Base-by-base conservation (phyloP, 1,140 invertebrate genomes). In the Megathymus violae region DNA sequence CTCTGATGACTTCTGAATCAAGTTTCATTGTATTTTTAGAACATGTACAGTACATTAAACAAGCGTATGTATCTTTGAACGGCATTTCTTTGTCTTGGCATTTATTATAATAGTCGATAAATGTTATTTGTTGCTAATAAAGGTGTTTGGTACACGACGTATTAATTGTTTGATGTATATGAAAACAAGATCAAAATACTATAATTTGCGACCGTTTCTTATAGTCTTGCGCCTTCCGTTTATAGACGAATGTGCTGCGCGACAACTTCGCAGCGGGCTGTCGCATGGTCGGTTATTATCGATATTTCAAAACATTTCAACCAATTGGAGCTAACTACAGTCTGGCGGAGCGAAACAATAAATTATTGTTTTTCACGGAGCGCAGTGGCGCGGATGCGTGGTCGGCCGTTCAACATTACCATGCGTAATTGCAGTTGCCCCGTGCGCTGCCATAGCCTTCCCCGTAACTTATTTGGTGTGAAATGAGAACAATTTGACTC, bases 401-500 rank as follows among this genome's bases (percentile, higher is more conserved):
- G 67, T 62, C 67, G 40, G 54, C 46, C 44, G 59, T 41, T 52
- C 61, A 60, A 56, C 67, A 77, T 77, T 77, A 69, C 64, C 72
- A 75, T 74, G 65, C 70, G 74, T 87, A 87, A 85, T 84, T 81
- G 75, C 71, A 60, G 74, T 73, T 68, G 73, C 70, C 59, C 64
- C 59, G 61, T 66, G 69, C 67, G 67, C 66, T 38, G 17, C 38
- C 10, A 62, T 52, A 54, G 52, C 66, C 71, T 69, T 73, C 69
- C 54, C 65, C 67, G 78, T 80, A 83, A 83, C 77, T 85, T 87
- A 87, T 87, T 87, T 79, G 77, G 82, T 87, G 84, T 83, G 77
- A 87, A 85, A 85, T 85, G 82, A 80, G 79, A 87, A 82, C 77
- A 71, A 87, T 82, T 85, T 83, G 74, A 76, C 74, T 78, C 75